A percentile compares a stretch with the other conserved stretches of the same genome.
Evolutionary conservation across 1,140 invertebrate genomes (phyloP).

Genomic region (Tetragonula clypearis): DNA sequence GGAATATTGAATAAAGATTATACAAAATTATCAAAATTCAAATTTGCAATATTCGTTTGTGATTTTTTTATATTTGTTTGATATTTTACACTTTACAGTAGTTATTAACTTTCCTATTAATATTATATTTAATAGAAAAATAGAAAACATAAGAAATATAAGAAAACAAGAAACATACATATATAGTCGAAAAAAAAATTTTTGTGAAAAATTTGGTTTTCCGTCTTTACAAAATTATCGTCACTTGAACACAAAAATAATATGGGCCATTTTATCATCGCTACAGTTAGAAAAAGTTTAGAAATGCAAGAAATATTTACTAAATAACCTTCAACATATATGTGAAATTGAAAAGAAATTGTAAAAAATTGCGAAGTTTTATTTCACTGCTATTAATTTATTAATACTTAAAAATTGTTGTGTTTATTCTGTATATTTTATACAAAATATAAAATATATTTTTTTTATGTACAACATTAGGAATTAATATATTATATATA

Average conservation of each 20-base stretch:
- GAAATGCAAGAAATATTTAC: background rate
- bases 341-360: background rate
- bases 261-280: background rate
- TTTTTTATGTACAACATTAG: too few relatives aligned
- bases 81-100: background rate
- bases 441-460: too few relatives aligned
- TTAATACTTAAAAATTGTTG: too few relatives aligned
- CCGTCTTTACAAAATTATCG: slow-evolving; percentile 1
- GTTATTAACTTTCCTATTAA: background rate
- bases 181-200: background rate
- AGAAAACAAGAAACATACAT: background rate
- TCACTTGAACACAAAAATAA: slow-evolving; percentile 12
- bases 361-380: too few relatives aligned
- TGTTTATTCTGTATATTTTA: too few relatives aligned
- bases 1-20: too few relatives aligned
- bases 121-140: background rate
- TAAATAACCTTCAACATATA: background rate
- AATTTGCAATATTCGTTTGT: too few relatives aligned
- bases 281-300: background rate
- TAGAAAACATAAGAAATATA: background rate
- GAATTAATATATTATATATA: too few relatives aligned
- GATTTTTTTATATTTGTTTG: too few relatives aligned
- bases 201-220: background rate
- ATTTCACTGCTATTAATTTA: too few relatives aligned
- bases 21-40: too few relatives aligned